Conservation (phyloP, 2,797 vertebrate genomes). For the Peromyscus eremicus region DNA sequence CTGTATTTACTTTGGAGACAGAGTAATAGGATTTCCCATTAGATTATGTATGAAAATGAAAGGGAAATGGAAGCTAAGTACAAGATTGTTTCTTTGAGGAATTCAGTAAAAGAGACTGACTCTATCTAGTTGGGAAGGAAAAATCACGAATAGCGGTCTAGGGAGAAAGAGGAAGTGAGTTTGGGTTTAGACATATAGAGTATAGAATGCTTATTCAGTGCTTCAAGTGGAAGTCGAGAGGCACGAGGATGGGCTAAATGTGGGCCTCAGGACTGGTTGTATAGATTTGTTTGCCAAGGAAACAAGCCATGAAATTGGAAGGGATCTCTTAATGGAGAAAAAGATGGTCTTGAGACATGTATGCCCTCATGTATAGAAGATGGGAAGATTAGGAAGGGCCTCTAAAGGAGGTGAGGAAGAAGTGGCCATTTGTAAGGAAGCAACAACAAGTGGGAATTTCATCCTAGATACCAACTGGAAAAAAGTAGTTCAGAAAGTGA, state of each 20-base stretch:
- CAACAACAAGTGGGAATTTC: constrained; percentile 10
- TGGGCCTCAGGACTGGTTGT: neutral
- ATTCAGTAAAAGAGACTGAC: neutral
- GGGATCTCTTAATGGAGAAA: neutral
- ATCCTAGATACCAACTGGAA: neutral
- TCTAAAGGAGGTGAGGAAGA: neutral
- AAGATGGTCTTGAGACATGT: neutral
- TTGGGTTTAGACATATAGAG: constrained; percentile 19
- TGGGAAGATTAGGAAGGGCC: neutral
- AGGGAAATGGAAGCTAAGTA: constrained; percentile 3
- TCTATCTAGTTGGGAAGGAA: neutral
- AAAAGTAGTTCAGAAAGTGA: neutral
- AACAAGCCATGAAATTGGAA: neutral
- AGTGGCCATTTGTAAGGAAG: neutral
- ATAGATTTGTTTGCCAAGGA: constrained; percentile 4
- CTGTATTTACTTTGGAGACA: constrained; percentile 31
- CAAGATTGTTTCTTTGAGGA: neutral
- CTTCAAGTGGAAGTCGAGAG: neutral
- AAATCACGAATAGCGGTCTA: neutral
- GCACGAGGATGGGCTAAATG: neutral
- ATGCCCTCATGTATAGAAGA: neutral
- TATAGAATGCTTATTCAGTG: constrained; percentile 28
- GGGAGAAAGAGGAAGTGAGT: neutral
- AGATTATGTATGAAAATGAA: neutral
- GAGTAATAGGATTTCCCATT: neutral